Percentiles rank a stretch among this genome's conserved stretches.
These are phyloP conservation scores for Craseonycteris thonglongyai DNA, from an alignment of 2,113 vertebrate genomes.

Conservation along the genomic window DNA sequence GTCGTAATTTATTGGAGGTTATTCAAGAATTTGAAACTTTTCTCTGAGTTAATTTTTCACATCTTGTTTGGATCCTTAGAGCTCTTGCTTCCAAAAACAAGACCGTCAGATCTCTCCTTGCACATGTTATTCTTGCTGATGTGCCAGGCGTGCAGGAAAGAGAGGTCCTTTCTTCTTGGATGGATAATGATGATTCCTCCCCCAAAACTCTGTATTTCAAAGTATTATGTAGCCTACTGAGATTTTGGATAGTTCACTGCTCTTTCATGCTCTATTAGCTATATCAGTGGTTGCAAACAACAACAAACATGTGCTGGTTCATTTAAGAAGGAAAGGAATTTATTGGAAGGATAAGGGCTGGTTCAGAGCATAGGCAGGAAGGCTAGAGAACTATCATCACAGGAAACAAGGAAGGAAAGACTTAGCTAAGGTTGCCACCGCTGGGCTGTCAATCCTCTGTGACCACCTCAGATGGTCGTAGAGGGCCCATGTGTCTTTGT, in stretches of 20 bases:
- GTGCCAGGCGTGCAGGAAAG: background rate
- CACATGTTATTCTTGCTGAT: slow-evolving; percentile 43
- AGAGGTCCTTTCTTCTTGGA: background rate
- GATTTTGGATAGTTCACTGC: background rate
- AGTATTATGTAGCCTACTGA: background rate
- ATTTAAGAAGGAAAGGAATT: slow-evolving; percentile 7
- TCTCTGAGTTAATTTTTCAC: slow-evolving; percentile 62
- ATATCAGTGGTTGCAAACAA: slow-evolving; percentile 4
- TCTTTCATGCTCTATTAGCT: background rate
- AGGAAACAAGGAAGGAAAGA: background rate
- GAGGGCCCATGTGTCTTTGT: background rate
- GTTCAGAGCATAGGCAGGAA: background rate
- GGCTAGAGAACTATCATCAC: background rate
- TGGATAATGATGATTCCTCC: background rate
- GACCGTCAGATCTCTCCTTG: slow-evolving; percentile 4
- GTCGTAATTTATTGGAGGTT: slow-evolving; percentile 58
- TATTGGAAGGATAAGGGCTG: background rate
- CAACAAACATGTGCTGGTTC: background rate
- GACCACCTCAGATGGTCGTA: background rate
- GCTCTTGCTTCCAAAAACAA: slow-evolving; percentile 33
- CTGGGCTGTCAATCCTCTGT: background rate
- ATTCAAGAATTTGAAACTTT: slow-evolving; percentile 62
- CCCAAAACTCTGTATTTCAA: background rate
- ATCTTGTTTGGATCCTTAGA: slow-evolving; percentile 56
- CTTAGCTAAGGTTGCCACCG: background rate